phyloP scores from a whole-genome alignment of 2,888 invertebrate species.

The Rhogogaster chlorosoma region DNA sequence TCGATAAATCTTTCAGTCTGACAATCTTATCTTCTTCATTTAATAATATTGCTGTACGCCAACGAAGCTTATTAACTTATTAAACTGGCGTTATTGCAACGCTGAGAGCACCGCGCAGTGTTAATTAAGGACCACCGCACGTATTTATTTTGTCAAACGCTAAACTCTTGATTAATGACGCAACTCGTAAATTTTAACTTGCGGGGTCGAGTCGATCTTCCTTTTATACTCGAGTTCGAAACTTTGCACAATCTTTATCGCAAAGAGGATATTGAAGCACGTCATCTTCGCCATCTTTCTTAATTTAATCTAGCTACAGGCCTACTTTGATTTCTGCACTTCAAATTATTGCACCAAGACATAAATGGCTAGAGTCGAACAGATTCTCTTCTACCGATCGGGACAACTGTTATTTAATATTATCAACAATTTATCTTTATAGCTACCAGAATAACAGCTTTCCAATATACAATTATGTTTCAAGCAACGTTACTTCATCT shows the following conservation, averaged over 20 bases:
- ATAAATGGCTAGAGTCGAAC: not conserved
- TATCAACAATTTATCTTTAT: not conserved
- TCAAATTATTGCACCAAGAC: not conserved
- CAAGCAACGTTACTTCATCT: not conserved
- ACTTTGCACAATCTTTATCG: slow-evolving; percentile 10
- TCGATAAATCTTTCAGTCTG: slow-evolving; percentile 26
- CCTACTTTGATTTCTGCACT: not conserved
- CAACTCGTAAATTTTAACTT: slow-evolving; percentile 57
- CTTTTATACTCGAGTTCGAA: not conserved
- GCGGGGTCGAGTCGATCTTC: slow-evolving; percentile 1
- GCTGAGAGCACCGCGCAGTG: slow-evolving; percentile 40
- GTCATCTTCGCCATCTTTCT: not conserved
- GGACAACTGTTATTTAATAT: not conserved
- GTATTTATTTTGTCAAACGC: slow-evolving; percentile 63
- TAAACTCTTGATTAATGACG: slow-evolving; percentile 61
- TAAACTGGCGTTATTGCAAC: slow-evolving; percentile 19
- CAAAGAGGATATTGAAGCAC: not conserved
- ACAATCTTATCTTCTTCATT: slow-evolving; percentile 34
- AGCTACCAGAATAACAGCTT: not conserved
- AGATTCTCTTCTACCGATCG: not conserved
- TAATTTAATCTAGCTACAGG: not conserved
- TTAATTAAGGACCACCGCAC: slow-evolving; percentile 60
- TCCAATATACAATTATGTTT: not conserved
- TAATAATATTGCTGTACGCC: slow-evolving; percentile 26
- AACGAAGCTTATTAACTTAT: slow-evolving; percentile 41